A percentile compares a stretch with the other conserved stretches of the same genome.
Evolutionary conservation across 1,140 invertebrate genomes (phyloP).

Genomic region (Musca vetustissima): DNA sequence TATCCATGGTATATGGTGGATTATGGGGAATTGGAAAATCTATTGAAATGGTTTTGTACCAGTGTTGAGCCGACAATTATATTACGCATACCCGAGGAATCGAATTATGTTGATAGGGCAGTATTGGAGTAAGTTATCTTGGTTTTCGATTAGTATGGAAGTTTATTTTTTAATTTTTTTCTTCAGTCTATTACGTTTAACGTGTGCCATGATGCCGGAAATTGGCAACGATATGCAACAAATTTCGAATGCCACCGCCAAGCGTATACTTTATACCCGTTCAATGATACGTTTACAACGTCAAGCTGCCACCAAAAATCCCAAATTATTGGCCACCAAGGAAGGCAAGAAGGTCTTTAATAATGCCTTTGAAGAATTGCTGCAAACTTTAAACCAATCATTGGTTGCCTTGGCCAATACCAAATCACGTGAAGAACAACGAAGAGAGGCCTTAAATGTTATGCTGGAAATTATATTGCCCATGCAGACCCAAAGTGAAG

Average conservation of each 20-base stretch:
- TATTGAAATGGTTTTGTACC: slow-evolving; percentile 78
- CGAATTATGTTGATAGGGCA: slow-evolving; percentile 55
- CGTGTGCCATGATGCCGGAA: slow-evolving; percentile 45
- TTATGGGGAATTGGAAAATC: slow-evolving; percentile 65
- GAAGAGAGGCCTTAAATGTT: slow-evolving; percentile 47
- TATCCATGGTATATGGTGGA: slow-evolving; percentile 74
- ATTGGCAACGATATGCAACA: slow-evolving; percentile 23
- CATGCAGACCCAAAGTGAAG: slow-evolving; percentile 46
- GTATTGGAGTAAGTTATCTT: slow-evolving; percentile 55
- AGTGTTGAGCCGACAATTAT: slow-evolving; percentile 74
- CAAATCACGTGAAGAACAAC: slow-evolving; percentile 36
- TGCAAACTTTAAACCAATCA: slow-evolving; percentile 40
- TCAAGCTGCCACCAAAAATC: slow-evolving; percentile 42
- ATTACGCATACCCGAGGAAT: slow-evolving; percentile 57
- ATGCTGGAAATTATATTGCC: slow-evolving; percentile 48
- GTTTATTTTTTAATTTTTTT: not conserved
- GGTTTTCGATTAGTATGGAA: not conserved
- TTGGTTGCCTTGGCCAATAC: slow-evolving; percentile 5
- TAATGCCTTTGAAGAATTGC: slow-evolving; percentile 38
- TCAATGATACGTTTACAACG: slow-evolving; percentile 42
- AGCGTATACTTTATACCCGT: slow-evolving; percentile 48
- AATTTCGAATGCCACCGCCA: slow-evolving; percentile 37
- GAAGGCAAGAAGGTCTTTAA: slow-evolving; percentile 44
- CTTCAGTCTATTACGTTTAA: slow-evolving; percentile 40
- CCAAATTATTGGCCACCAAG: slow-evolving; percentile 43